These are phyloP conservation scores for Epiblema foenella DNA, from an alignment of 2,888 invertebrate species.

Conservation along the genomic window DNA sequence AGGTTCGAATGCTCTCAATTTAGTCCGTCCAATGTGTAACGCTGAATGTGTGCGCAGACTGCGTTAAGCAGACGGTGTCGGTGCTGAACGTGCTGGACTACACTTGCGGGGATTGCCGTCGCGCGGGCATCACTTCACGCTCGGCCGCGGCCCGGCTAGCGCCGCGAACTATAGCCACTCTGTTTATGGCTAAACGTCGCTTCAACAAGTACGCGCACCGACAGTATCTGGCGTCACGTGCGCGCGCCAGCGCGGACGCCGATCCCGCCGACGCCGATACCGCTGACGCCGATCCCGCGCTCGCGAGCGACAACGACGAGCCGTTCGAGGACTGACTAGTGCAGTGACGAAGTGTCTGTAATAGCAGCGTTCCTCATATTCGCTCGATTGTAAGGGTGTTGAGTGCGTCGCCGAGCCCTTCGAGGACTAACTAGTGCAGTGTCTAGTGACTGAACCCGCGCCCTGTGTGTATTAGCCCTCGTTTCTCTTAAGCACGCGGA, in stretches of 20 bases:
- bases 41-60: slow-evolving; percentile 62
- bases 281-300: slow-evolving; percentile 23
- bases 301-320: slow-evolving; percentile 46
- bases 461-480: too few species aligned
- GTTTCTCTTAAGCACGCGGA: too few species aligned
- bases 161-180: slow-evolving; percentile 81
- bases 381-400: too few species aligned
- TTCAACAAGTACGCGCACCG: slow-evolving; percentile 84
- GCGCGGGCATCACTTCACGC: slow-evolving; percentile 81
- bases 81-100: slow-evolving; percentile 78
- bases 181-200: slow-evolving; percentile 83
- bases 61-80: slow-evolving; percentile 78
- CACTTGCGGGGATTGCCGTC: slow-evolving; percentile 81
- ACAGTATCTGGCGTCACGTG: slow-evolving; percentile 69
- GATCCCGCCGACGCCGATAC: slow-evolving; percentile 38
- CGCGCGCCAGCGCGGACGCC: slow-evolving; percentile 50
- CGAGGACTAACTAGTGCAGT: slow-evolving; percentile 36
- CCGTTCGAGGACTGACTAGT: slow-evolving; percentile 43
- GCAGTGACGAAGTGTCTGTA: too few species aligned
- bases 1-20: background rate
- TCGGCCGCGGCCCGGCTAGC: slow-evolving; percentile 79
- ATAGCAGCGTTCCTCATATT: too few species aligned
- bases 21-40: background rate
- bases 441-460: too few species aligned
- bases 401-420: slow-evolving; percentile 46